Evolutionary conservation across 2,888 invertebrate species (phyloP), one percentile per base, ranked within the genome.

Genomic region (Brassicogethes aeneus): DNA sequence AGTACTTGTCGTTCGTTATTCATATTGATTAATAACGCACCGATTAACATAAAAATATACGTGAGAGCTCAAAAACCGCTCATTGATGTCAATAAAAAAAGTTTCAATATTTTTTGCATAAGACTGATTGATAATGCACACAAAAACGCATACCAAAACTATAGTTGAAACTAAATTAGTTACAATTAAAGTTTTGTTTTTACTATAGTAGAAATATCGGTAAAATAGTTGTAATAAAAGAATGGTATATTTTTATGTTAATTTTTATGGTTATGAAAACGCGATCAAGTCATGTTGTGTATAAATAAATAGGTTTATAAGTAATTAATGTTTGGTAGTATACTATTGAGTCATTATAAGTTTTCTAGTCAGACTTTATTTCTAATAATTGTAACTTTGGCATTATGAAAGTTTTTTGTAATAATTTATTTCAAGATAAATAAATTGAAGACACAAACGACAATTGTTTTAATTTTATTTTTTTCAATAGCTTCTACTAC

Each of bases 251-350:
- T 42, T 36, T 14, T 35, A 35, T 15, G 35, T 36, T 52, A 51
- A 51, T 50, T 48, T 54, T 51, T 54, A 51, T 55, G 55, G 52
- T 52, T 54, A 53, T 54, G 53, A 50, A 46, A 50, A 51, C 55
- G 54, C 51, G 46, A 47, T 52, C 53, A 57, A 57, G 51, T 55
- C 32, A 53, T 56, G 56, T 59, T 61, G 54, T 59, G 59, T 59
- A 56, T 52, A 56, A 55, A 44, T 42, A 50, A 43, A 50, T 56
- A 59, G 55, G 56, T 55, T 59, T 57, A 55, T 57, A 60, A 56
- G 57, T 60, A 59, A 59, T 59, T 54, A 58, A 57, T 59, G 56
- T 57, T 56, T 56, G 53, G 55, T 58, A 59, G 58, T 56, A 48
- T 53, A 48, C 42, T 46, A 39, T 56, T 48, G 45, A 55, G 53